phyloP scores from a whole-genome alignment of 2,797 vertebrate genomes.

The Kryptolebias ocellatus region DNA sequence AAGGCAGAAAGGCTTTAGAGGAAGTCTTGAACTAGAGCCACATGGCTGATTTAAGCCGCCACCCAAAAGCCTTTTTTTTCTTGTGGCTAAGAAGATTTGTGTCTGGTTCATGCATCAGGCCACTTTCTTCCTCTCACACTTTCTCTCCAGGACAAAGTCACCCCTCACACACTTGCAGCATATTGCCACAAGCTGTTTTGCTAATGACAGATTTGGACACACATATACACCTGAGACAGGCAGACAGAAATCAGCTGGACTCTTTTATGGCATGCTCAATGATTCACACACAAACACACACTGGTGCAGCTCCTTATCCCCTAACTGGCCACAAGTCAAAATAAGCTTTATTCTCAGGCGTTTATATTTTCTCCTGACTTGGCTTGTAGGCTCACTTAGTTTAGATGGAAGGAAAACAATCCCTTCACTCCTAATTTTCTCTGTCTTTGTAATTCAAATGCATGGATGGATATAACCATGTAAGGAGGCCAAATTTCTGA shows the following conservation, averaged over 20 bases:
- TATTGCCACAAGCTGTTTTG: no score
- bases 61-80: conserved; percentile 73
- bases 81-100: conserved; percentile 84
- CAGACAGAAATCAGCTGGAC: no score
- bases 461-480: conserved; percentile 72
- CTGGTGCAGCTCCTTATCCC: conserved; percentile 67
- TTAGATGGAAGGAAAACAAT: conserved; percentile 76
- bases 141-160: conserved; percentile 23
- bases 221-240: conserved; percentile 14
- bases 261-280: no score
- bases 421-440: conserved; percentile 61
- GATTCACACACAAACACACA: conserved; percentile 33
- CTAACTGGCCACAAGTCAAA: conserved; percentile 79
- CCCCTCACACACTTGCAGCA: no score
- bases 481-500: conserved; percentile 73
- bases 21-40: conserved; percentile 79
- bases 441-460: conserved; percentile 80
- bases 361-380: conserved; percentile 71
- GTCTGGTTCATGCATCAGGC: conserved; percentile 75
- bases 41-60: conserved; percentile 70
- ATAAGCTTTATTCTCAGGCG: conserved; percentile 76
- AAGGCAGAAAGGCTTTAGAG: conserved; percentile 76
- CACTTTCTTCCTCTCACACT: conserved; percentile 38
- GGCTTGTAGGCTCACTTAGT: conserved; percentile 69
- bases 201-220: conserved; percentile 15